These are phyloP conservation scores for Tinea semifulvella DNA, from an alignment of 2,888 invertebrate genomes.

Conservation along the genomic window DNA sequence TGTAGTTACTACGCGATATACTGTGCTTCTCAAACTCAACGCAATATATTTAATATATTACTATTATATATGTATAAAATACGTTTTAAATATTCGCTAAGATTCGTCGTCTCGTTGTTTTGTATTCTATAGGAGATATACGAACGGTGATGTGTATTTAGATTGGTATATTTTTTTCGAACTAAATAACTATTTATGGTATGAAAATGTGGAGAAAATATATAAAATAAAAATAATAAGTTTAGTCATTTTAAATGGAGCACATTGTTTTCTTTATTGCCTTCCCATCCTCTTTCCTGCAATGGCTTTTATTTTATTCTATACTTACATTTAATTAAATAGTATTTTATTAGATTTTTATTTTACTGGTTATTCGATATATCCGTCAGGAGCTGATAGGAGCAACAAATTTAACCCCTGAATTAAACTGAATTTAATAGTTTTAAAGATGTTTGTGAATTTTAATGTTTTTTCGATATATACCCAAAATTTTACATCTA, in stretches of 20 bases:
- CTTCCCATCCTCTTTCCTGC: constrained; percentile 26
- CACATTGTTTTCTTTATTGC: constrained; percentile 47
- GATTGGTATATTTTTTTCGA: constrained; percentile 43
- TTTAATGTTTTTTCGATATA: too few species aligned
- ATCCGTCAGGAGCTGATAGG: too few species aligned
- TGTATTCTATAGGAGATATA: not conserved
- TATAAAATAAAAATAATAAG: constrained; percentile 31
- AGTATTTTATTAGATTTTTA: too few species aligned
- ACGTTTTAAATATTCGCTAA: constrained; percentile 14
- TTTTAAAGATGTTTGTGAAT: too few species aligned
- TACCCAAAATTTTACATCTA: too few species aligned
- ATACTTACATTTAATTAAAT: too few species aligned
- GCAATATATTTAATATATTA: constrained; percentile 19
- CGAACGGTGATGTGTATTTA: constrained; percentile 30
- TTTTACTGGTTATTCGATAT: too few species aligned
- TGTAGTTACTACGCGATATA: constrained; percentile 16
- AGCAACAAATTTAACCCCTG: too few species aligned
- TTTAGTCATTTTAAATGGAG: constrained; percentile 44
- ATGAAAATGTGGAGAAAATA: constrained; percentile 33
- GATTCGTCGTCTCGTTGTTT: constrained; percentile 1
- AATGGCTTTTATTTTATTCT: constrained; percentile 31
- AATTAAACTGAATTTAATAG: too few species aligned
- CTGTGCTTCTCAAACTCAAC: constrained; percentile 21
- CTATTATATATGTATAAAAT: constrained; percentile 20
- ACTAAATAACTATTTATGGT: constrained; percentile 34